Conservation (phyloP, 2,888 invertebrate genomes). For the Yponomeuta malinellus region DNA sequence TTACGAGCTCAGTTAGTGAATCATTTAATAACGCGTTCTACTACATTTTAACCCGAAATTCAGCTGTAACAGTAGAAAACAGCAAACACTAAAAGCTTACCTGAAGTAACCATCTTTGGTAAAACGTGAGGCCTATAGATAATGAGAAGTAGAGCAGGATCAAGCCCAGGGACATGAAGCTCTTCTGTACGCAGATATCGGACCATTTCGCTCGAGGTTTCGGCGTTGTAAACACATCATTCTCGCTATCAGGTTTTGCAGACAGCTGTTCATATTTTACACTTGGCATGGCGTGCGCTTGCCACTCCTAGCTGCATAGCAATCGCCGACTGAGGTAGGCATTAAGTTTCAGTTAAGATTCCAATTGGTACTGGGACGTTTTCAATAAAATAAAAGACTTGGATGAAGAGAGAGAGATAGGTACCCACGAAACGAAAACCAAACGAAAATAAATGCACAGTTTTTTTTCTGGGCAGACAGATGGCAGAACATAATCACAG, state of each 20-base stretch:
- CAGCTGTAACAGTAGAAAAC: neutral
- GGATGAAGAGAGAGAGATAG: too few relatives aligned
- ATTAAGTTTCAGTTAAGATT: neutral
- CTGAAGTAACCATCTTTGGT: conserved; percentile 94
- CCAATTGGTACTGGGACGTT: conserved; percentile 20
- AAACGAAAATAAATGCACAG: too few relatives aligned
- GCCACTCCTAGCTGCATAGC: conserved; percentile 47
- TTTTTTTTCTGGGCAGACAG: too few relatives aligned
- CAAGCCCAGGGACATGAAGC: conserved; percentile 64
- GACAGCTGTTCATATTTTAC: conserved; percentile 70
- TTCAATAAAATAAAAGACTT: neutral
- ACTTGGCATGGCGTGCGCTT: conserved; percentile 49
- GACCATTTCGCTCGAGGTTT: conserved; percentile 56
- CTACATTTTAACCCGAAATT: neutral
- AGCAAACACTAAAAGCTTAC: conserved; percentile 55
- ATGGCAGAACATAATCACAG: too few relatives aligned
- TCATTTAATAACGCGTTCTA: too few relatives aligned
- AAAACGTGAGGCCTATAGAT: conserved; percentile 97
- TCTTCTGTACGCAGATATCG: conserved; percentile 58
- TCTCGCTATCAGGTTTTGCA: conserved; percentile 51
- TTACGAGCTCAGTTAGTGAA: too few relatives aligned
- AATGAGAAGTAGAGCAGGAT: conserved; percentile 91
- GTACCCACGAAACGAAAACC: too few relatives aligned
- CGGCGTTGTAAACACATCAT: conserved; percentile 52
- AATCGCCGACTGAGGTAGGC: conserved; percentile 20